Evolutionary conservation across 2,113 vertebrate genomes (phyloP), one percentile per base, ranked within the genome.

Genomic region (Stigmatopora nigra): DNA sequence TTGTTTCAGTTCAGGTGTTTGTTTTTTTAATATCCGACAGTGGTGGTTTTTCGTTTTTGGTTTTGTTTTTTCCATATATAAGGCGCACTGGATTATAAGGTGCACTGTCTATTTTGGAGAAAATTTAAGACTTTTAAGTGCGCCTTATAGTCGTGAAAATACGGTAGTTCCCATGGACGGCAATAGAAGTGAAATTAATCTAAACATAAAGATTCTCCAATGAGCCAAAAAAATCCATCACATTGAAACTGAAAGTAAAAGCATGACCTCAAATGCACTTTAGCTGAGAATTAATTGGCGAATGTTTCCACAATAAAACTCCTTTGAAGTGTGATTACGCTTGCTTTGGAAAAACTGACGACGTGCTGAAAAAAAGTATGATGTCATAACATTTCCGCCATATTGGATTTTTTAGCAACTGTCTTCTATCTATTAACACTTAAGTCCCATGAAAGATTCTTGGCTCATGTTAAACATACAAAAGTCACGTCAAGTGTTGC

Each of bases 331-430:
- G 7, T 12, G 3, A 14, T 5, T 4, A 49, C 14, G 58, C 1
- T 12, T 67, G 44, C 13, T 22, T 60, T 41, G 62, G 10, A 17
- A 31, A 63, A 73, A n/a, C 45, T 48, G 9, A 63, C 55, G 31
- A 55, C 1, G 25, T 19, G 52, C 51, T 25, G 51, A n/a, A 0
- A n/a, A 0, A 3, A 15, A 19, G 47, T 6, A 2, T 56, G 46
- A n/a, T 1, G 44, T 0, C 1, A 60, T 38, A 62, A 20, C 47
- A 22, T 38, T 46, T 69, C 47, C 0, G n/a, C n/a, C n/a, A n/a
- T 69, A 73, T 69, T 36, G n/a, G 0, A 19, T 76, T 77, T 72
- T 5, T 62, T 55, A 56, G 19, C 20, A 25, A 2, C 11, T 61
- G 22, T 17, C 36, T n/a, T 31, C 6, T 9, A 8, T 64, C 65